Evolutionary conservation across 2,797 vertebrate species (phyloP).

Genomic region (Platyrinchus mystaceus): DNA sequence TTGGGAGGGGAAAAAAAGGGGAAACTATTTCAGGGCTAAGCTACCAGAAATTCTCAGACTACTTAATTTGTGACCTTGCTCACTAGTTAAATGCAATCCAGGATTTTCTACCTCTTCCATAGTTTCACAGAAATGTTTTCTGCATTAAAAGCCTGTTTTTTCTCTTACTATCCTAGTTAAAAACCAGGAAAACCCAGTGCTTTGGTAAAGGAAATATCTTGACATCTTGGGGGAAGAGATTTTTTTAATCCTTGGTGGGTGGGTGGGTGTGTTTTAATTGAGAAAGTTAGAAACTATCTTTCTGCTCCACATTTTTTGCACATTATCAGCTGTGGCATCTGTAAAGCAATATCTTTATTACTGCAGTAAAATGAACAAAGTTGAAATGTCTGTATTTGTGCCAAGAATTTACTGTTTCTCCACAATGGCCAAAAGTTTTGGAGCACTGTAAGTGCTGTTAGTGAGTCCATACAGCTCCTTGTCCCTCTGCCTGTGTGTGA

Average conservation of each 20-base stretch:
- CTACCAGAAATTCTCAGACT: slow-evolving; percentile 48
- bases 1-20: background rate
- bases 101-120: background rate
- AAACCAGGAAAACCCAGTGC: background rate
- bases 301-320: background rate
- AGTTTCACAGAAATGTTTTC: background rate
- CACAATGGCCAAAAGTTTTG: background rate
- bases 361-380: background rate
- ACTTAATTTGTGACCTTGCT: slow-evolving; percentile 26
- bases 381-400: background rate
- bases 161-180: background rate
- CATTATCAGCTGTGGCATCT: background rate
- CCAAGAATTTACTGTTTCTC: background rate
- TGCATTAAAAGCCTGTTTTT: background rate
- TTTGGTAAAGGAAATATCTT: background rate
- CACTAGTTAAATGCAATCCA: background rate
- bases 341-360: background rate
- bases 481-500: background rate
- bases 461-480: background rate
- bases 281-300: background rate
- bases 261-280: background rate
- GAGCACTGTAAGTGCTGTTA: background rate
- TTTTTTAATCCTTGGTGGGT: background rate
- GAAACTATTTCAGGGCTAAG: background rate
- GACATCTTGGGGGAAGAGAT: background rate